Percentiles rank a stretch among this genome's conserved stretches.
phyloP scores from a whole-genome alignment of 2,888 invertebrate species.

The Atherix ibis region DNA sequence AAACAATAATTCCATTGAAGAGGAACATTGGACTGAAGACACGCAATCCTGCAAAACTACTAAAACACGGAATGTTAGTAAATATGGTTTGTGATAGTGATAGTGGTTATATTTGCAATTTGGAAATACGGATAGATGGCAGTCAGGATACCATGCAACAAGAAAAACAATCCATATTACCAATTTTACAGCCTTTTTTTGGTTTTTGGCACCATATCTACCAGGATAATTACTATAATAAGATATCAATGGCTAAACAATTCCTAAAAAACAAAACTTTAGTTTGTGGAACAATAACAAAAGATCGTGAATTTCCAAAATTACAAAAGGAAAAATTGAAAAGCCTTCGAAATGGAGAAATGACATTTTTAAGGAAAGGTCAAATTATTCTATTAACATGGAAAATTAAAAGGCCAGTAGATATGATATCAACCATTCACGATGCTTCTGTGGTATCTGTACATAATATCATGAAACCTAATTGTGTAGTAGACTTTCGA shows the following conservation, averaged over 20 bases:
- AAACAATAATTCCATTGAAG: conserved; percentile 5
- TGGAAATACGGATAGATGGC: conserved; percentile 5
- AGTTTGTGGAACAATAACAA: conserved; percentile 6
- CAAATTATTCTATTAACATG: conserved; percentile 7
- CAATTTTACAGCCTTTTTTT: conserved; percentile 3
- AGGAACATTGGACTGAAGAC: conserved; percentile 3
- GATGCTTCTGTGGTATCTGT: conserved; percentile 7
- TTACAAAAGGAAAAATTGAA: conserved; percentile 8
- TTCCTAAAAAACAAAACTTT: conserved; percentile 8
- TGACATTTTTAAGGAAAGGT: conserved; percentile 8
- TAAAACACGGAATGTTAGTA: conserved; percentile 6
- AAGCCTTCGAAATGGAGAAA: conserved; percentile 8
- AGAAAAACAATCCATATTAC: conserved; percentile 7
- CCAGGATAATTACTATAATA: conserved; percentile 9
- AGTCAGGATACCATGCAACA: too few species aligned
- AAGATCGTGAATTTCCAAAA: conserved; percentile 7
- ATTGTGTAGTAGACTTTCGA: conserved; percentile 6
- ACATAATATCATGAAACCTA: conserved; percentile 6
- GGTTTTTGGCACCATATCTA: conserved; percentile 8
- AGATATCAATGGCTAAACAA: conserved; percentile 7
- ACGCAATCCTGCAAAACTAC: conserved; percentile 7
- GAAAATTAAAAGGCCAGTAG: conserved; percentile 8
- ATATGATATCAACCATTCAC: conserved; percentile 8
- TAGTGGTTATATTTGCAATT: conserved; percentile 6
- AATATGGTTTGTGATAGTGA: conserved; percentile 6